These are phyloP conservation scores for Siderastrea siderea DNA, from an alignment of 92 coral and sea anemone genomes.

Conservation along the genomic window DNA sequence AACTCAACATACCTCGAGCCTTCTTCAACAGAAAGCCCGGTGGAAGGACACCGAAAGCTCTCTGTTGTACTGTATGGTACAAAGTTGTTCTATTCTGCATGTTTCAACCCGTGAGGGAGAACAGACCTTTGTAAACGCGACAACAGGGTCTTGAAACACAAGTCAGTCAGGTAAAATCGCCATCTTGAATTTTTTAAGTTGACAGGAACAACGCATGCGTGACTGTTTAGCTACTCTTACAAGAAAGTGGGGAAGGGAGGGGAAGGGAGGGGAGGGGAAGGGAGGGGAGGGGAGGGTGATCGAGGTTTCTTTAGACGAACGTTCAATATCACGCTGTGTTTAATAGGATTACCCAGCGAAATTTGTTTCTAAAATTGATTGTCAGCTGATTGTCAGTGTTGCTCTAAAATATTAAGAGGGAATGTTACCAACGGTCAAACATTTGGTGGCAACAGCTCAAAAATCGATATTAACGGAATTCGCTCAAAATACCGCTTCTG, in stretches of 20 bases:
- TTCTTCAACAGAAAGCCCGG: conserved; percentile 62
- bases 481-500: no score
- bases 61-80: conserved; percentile 78
- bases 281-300: not conserved
- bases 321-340: no score
- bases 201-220: conserved; percentile 49
- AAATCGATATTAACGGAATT: no score
- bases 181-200: conserved; percentile 63
- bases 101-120: not conserved
- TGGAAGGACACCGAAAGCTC: conserved; percentile 75
- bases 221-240: conserved; percentile 20
- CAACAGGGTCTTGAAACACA: conserved; percentile 41
- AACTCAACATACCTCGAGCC: conserved; percentile 77
- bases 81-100: conserved; percentile 71
- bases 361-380: no score
- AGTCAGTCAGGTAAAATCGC: conserved; percentile 34
- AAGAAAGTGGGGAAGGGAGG: not conserved
- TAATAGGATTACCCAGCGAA: no score
- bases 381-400: no score
- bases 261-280: not conserved
- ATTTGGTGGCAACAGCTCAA: no score
- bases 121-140: conserved; percentile 37
- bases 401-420: no score
- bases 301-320: no score
- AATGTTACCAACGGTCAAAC: no score